Base-by-base conservation (phyloP, 2,888 invertebrate species). In the Prostheceraeus crozeri region DNA sequence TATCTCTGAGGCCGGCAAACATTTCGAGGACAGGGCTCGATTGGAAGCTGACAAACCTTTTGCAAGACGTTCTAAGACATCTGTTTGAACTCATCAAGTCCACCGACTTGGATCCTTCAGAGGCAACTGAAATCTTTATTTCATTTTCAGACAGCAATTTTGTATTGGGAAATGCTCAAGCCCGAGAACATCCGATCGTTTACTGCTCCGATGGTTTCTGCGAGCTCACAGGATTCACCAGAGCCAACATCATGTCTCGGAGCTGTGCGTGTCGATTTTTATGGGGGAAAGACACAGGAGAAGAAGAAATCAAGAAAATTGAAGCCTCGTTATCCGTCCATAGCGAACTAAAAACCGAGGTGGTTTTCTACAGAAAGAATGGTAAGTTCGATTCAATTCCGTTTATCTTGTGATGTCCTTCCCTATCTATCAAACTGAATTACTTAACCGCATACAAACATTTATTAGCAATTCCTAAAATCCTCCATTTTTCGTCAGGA, bases 121-220 rank as follows among this genome's bases (percentile, higher is more conserved):
- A n/a, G n/a, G n/a, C n/a, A n/a, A n/a, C n/a, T n/a, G n/a, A n/a
- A n/a, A n/a, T n/a, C n/a, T n/a, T 40, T 48, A 19, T 3, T 48
- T 21, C 19, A 8, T 14, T 27, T 59, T n/a, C 86, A 90, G 90
- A 90, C 79, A 90, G 89, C 82, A 90, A 90, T 81, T 90, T 90
- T 79, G 90, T 90, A 72, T 80, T 90, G 79, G 90, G 90, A 73
- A 90, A 90, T 81, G 90, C 90, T 68, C 90, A 90, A 80, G 90
- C 89, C 70, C 83, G 70, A 60, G 77, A 84, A 67, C 87, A 88
- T 80, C 90, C 90, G 69, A 90, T 90, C 80, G 90, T 90, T 70
- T 90, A 90, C 80, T 90, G 90, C 81, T 89, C 89, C 63, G 90
- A 90, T 81, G 90, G 90, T 62, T 90, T 90, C 81, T 89, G 89